Conservation (phyloP, 1,140 invertebrate species). For the Amyelois transitella region DNA sequence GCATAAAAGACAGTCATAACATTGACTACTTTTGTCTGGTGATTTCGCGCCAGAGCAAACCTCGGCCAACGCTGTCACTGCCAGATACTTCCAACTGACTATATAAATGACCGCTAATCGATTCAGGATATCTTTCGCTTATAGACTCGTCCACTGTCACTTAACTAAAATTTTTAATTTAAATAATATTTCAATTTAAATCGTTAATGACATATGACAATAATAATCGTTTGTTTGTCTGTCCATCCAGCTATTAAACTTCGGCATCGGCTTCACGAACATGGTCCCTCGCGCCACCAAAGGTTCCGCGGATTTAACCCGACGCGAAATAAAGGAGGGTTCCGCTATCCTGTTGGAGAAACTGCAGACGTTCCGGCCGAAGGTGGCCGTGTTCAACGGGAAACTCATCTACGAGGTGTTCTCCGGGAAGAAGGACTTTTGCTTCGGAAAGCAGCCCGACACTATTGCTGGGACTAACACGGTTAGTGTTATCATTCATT, state of each 20-base stretch:
- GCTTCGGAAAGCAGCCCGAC: slow-evolving; percentile 96
- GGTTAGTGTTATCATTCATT: slow-evolving; percentile 76
- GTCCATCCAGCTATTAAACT: slow-evolving; percentile 80
- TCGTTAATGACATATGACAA: not conserved
- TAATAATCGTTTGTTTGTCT: not conserved
- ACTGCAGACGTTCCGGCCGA: slow-evolving; percentile 92
- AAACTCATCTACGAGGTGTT: slow-evolving; percentile 99
- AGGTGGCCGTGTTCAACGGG: slow-evolving; percentile 98
- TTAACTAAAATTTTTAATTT: no score
- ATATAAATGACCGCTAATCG: no score
- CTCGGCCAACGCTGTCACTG: no score
- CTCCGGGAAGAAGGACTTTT: slow-evolving; percentile 97
- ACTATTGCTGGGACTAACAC: slow-evolving; percentile 94
- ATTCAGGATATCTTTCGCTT: no score
- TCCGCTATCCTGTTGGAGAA: slow-evolving; percentile 93
- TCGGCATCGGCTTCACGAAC: slow-evolving; percentile 98
- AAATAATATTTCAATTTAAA: no score
- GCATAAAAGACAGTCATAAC: no score
- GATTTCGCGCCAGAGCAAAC: no score
- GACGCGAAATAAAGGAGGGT: slow-evolving; percentile 98
- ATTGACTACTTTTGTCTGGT: no score
- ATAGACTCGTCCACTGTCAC: no score
- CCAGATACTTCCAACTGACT: no score
- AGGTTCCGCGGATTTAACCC: slow-evolving; percentile 95
- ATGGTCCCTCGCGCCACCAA: slow-evolving; percentile 96